These are phyloP conservation scores for Rhabdomys pumilio DNA, from an alignment of 2,797 vertebrate genomes.

Conservation along the genomic window DNA sequence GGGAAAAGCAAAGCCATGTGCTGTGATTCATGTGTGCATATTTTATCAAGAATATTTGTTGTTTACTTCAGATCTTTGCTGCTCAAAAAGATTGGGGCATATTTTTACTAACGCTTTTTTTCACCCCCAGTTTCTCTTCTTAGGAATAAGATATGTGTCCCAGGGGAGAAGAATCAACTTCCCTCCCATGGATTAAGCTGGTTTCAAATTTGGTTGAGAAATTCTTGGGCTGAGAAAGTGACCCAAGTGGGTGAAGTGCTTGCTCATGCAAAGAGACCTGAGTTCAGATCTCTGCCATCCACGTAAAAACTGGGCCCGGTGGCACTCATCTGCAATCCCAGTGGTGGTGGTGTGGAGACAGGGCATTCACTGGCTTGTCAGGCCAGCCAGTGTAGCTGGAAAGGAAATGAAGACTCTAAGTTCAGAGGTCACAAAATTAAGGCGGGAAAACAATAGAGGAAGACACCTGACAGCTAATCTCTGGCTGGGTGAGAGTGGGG, in stretches of 20 bases:
- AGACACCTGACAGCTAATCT: neutral
- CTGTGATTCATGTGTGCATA: neutral
- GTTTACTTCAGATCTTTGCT: conserved; percentile 31
- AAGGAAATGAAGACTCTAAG: neutral
- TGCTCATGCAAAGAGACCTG: neutral
- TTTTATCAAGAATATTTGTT: conserved; percentile 32
- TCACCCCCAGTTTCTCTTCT: neutral
- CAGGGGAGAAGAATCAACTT: neutral
- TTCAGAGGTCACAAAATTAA: neutral
- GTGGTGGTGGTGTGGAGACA: no score
- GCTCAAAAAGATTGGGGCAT: neutral
- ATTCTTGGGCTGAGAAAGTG: neutral
- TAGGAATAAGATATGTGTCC: neutral
- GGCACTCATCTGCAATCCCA: neutral
- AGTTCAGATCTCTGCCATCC: neutral
- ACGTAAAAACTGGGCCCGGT: neutral
- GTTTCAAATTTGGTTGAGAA: neutral
- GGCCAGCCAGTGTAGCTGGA: neutral
- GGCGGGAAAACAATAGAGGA: neutral
- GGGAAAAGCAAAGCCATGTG: conserved; percentile 20
- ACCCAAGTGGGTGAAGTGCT: neutral
- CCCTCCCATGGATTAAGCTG: neutral
- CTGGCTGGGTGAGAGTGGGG: neutral
- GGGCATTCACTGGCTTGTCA: no score
- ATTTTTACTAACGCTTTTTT: neutral